Evolutionary conservation across 2,113 vertebrate species (phyloP), one percentile per base, ranked within the genome.

Genomic region (Loxodonta africana): DNA sequence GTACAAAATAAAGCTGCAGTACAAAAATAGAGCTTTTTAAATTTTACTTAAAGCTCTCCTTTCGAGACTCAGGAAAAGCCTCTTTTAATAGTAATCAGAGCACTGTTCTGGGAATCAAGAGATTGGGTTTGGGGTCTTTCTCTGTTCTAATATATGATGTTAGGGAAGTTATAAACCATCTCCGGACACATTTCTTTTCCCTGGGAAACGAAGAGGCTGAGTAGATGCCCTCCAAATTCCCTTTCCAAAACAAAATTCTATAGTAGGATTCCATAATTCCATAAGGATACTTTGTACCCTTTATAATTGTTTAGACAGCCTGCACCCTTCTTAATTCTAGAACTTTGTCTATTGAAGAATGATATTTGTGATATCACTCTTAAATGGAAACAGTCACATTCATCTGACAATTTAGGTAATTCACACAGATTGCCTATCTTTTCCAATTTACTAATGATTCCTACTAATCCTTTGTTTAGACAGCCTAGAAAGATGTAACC

Each of bases 381-480:
- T 83, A 93, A 86, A 37, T 51, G 23, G 12, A 93, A 73, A 48
- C 11, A 51, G 6, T 77, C 28, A 81, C 46, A 81, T 94, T 69
- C 20, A 92, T 53, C 91, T 86, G 46, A 90, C 62, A 76, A 80
- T 81, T 83, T 83, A 41, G 57, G 30, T n/a, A 67, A 83, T 81
- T 93, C 30, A 65, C 18, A 87, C 2, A 95, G 48, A 90, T 44
- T 71, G 21, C 8, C 4, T 73, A 87, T 30, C 17, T 87, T 87
- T 96, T 46, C 69, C 5, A 88, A 83, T 69, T 60, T 92, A 88
- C 21, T 44, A 67, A 51, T 80, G 18, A 80, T 77, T 91, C 30
- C 23, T 92, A 41, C 8, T 81, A 21, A 11, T n/a, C 8, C 15
- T 87, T 76, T 91, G 67, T 80, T 97, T 83, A 95, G 53, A 65